Evolutionary conservation across 1,140 invertebrate genomes (phyloP).

Genomic region (Wiebesia pumilae): DNA sequence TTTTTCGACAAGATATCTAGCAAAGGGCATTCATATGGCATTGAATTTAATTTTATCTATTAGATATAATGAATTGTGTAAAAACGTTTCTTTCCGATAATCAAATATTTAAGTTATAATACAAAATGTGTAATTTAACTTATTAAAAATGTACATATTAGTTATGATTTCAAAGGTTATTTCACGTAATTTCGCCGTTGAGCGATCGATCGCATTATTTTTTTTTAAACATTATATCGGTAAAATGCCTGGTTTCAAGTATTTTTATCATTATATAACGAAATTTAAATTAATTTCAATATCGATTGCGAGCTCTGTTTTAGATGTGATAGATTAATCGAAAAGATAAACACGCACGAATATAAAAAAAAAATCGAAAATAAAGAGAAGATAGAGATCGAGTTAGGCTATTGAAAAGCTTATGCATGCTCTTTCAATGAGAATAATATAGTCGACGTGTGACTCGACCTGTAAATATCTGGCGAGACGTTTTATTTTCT

Average conservation of each 20-base stretch:
- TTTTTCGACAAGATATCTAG: background rate
- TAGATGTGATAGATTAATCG: background rate
- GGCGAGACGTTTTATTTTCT: conserved; percentile 25
- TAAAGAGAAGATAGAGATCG: conserved; percentile 18
- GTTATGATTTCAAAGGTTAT: conserved; percentile 2
- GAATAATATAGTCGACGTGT: conserved; percentile 42
- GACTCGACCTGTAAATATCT: conserved; percentile 52
- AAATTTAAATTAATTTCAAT: conserved; percentile 25
- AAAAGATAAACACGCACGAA: background rate
- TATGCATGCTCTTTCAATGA: conserved; percentile 11
- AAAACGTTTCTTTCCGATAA: background rate
- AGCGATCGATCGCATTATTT: background rate
- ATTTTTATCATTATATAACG: background rate
- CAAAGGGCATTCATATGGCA: conserved; percentile 8
- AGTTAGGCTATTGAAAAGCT: conserved; percentile 33
- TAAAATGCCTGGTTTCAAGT: background rate
- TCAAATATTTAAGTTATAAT: conserved; percentile 22
- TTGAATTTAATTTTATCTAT: conserved; percentile 21
- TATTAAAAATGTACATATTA: background rate
- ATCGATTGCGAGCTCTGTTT: background rate
- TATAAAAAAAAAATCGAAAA: conserved; percentile 1
- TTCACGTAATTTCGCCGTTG: background rate
- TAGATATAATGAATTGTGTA: background rate
- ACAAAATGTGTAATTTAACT: background rate
- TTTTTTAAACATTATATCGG: background rate